Conservation (phyloP, 2,888 invertebrate species). For the Pinctada fucata region DNA sequence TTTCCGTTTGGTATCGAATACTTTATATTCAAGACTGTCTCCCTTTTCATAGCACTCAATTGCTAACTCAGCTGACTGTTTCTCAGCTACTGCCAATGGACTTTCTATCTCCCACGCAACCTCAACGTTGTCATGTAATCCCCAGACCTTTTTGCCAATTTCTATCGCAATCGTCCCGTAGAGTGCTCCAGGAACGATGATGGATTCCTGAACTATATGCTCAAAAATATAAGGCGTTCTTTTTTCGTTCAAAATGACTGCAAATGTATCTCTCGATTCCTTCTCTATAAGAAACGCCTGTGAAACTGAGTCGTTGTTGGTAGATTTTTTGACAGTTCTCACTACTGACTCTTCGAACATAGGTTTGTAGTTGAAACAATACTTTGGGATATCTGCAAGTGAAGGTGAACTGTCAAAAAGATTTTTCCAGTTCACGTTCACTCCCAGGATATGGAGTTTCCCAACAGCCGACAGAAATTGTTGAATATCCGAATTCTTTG, state of each 20-base stretch:
- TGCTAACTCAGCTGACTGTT: not conserved
- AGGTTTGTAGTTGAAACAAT: constrained; percentile 49
- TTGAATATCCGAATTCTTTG: constrained; percentile 36
- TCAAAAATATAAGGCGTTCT: constrained; percentile 51
- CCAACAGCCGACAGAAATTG: constrained; percentile 40
- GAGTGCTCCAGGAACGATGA: constrained; percentile 53
- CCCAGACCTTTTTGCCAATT: constrained; percentile 32
- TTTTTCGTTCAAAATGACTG: constrained; percentile 32
- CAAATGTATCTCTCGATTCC: constrained; percentile 16
- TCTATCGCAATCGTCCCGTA: constrained; percentile 58
- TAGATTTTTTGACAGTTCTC: constrained; percentile 16
- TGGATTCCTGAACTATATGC: constrained; percentile 49
- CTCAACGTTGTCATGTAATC: not conserved
- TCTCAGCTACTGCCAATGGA: not conserved
- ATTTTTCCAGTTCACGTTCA: constrained; percentile 40
- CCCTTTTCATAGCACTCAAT: not conserved
- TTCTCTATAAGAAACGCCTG: not conserved
- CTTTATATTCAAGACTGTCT: not conserved
- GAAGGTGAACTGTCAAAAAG: constrained; percentile 29
- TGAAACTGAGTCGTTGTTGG: not conserved
- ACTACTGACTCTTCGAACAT: constrained; percentile 41
- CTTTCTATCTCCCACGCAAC: constrained; percentile 12
- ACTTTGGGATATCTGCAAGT: constrained; percentile 49
- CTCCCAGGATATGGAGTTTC: constrained; percentile 42
- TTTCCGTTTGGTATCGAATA: not conserved